These are phyloP conservation scores for Andrena minutula DNA, from an alignment of 2,888 invertebrate species.

Conservation along the genomic window DNA sequence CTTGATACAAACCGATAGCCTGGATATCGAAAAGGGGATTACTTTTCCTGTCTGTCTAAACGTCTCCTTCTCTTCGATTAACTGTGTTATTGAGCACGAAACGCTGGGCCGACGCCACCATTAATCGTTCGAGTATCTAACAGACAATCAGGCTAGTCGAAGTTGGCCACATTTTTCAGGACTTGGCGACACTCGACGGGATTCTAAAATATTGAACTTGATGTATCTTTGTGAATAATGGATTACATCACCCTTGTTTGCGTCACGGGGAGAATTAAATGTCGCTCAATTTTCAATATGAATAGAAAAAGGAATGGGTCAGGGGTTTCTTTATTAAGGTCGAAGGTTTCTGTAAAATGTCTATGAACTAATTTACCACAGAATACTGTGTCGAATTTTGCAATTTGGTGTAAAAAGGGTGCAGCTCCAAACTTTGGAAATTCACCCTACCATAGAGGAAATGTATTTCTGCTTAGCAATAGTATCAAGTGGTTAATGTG, in stretches of 20 bases:
- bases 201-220: not conserved
- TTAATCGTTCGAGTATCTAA: slow-evolving; percentile 40
- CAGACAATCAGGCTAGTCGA: slow-evolving; percentile 24
- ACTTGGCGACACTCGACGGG: slow-evolving; percentile 1
- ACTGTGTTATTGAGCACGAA: slow-evolving; percentile 2
- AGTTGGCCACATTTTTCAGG: slow-evolving; percentile 14
- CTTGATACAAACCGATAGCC: slow-evolving; percentile 23
- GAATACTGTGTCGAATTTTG: no score
- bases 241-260: slow-evolving; percentile 10
- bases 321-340: not conserved
- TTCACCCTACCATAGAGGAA: no score
- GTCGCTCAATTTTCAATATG: not conserved
- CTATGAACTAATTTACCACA: no score
- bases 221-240: slow-evolving; percentile 38
- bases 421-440: no score
- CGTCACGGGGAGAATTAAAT: slow-evolving; percentile 6
- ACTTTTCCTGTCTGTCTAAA: slow-evolving; percentile 20
- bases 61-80: not conserved
- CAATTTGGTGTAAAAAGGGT: no score
- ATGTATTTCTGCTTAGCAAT: no score
- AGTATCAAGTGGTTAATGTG: no score
- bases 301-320: not conserved
- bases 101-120: not conserved
- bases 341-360: not conserved
- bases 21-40: slow-evolving; percentile 23